Evolutionary conservation across 2,113 vertebrate genomes (phyloP), one percentile per base, ranked within the genome.

Genomic region (Barbus barbus): DNA sequence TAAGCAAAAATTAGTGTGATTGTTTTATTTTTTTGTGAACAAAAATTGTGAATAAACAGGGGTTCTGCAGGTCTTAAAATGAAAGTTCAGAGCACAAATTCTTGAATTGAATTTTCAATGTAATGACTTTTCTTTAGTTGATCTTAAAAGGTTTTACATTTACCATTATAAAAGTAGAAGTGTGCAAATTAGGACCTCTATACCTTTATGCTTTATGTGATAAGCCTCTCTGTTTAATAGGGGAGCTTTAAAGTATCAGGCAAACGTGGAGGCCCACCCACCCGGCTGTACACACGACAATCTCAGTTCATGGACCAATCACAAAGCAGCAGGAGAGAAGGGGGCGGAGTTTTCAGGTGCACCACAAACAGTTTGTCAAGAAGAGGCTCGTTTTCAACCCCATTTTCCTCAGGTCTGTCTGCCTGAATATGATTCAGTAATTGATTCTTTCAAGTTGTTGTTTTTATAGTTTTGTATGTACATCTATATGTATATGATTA

Each of bases 161-260:
- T n/a, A n/a, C n/a, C n/a, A n/a, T n/a, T n/a, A n/a, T n/a, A n/a
- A n/a, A n/a, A n/a, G n/a, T n/a, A n/a, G n/a, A 41, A 41, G 38
- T 41, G 3, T 41, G 38, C 8, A 41, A 41, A 41, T 41, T 9
- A 0, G 9, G 38, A 9, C 9, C 9, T 44, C 11, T 44, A 12
- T n/a, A 9, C n/a, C 13, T 74, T 38, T 44, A 7, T 1, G 13
- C 8, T 24, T 4, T 74, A 9, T 58, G 31, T 24, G 28, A 16
- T 63, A 11, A 20, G 1, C 20, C 46, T 36, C 58, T 4, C 78
- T 71, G 28, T 81, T 56, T 14, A 79, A 20, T 84, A 99, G 98
- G 82, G 98, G 98, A 16, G 93, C 96, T 84, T 92, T 99, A 84
- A 99, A 99, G 91, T 98, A 97, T 92, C 98, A 99, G 85, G 95